phyloP scores from a whole-genome alignment of 2,797 vertebrate species.

The Acanthurus tractus region DNA sequence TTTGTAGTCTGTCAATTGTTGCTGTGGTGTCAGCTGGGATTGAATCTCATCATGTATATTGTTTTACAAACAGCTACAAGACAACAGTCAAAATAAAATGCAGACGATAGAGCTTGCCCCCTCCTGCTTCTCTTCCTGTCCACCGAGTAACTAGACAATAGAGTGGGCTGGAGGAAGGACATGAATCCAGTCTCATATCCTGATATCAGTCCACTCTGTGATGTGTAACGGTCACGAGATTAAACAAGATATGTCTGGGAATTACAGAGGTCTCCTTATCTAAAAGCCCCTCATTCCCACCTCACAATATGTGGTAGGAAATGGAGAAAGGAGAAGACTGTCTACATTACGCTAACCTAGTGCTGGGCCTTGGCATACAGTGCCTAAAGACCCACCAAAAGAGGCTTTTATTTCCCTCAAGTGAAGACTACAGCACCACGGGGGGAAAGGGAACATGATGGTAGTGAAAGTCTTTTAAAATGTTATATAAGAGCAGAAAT shows the following conservation, averaged over 20 bases:
- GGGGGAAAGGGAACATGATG: constrained; percentile 63
- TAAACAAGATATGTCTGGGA: constrained; percentile 76
- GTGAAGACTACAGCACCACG: constrained; percentile 63
- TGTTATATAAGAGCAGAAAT: constrained; percentile 81
- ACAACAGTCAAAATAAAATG: constrained; percentile 69
- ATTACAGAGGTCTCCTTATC: constrained; percentile 64
- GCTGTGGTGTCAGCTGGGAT: constrained; percentile 42
- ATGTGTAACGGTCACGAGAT: constrained; percentile 74
- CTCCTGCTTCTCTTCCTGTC: constrained; percentile 74
- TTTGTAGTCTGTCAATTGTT: constrained; percentile 49
- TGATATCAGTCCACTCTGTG: constrained; percentile 72
- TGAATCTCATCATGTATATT: constrained; percentile 56
- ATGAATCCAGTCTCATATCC: constrained; percentile 79
- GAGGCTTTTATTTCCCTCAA: constrained; percentile 71
- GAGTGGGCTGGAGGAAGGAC: constrained; percentile 79
- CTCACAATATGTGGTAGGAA: constrained; percentile 48
- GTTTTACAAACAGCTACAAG: constrained; percentile 71
- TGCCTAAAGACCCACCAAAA: constrained; percentile 60
- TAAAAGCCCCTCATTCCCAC: constrained; percentile 48
- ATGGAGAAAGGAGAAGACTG: constrained; percentile 28
- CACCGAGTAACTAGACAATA: constrained; percentile 79
- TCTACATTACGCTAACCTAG: constrained; percentile 43
- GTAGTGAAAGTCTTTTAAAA: constrained; percentile 78
- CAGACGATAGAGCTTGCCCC: constrained; percentile 60
- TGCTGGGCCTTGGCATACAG: constrained; percentile 36